Base-by-base conservation (phyloP, 1,140 invertebrate species). In the Drosophila saltans region DNA sequence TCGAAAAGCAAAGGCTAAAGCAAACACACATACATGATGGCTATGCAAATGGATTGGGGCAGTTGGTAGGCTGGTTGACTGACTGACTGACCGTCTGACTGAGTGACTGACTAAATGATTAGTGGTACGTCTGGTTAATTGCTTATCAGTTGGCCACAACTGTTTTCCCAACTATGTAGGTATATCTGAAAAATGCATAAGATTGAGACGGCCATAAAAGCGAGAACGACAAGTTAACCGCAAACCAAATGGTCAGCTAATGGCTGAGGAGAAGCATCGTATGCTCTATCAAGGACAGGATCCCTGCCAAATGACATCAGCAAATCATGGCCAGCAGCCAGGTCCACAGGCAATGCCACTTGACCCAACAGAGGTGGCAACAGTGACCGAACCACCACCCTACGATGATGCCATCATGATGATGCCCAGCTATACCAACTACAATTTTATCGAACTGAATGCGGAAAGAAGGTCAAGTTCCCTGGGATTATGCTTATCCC, bases 211-310 rank as follows among this genome's bases (percentile, higher is more conserved):
- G 10, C 7, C 39, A 28, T 74, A 74, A 67, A 74, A 74, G 41
- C 41, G 39, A 7, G 24, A n/a, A 33, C 57, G 30, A 48, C 52
- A 66, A 33, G 1, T n/a, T 7, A 21, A 2, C 21, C 7, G 16
- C 1, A 6, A 61, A 48, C 11, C 39, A 81, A 81, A 81, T 41
- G 63, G 41, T 41, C 28, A 66, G 52, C 57, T 6, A 36, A 83
- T 83, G 80, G 69, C 68, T 39, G 80, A 76, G 8, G 66, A 79
- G 28, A 83, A 83, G 43, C 80, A 83, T 26, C 76, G 76, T 10
- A 83, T 83, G 80, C 69, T 83, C n/a, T 83, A 61, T 36, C 76
- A 83, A 57, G 76, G 76, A 33, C 76, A 72, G 41, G 66, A 83
- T 65, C 76, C 80, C 56, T 48, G 61, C 3, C 68, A 66, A 48